Conservation (phyloP, 1,140 invertebrate genomes). For the Dendroctonus valens region DNA sequence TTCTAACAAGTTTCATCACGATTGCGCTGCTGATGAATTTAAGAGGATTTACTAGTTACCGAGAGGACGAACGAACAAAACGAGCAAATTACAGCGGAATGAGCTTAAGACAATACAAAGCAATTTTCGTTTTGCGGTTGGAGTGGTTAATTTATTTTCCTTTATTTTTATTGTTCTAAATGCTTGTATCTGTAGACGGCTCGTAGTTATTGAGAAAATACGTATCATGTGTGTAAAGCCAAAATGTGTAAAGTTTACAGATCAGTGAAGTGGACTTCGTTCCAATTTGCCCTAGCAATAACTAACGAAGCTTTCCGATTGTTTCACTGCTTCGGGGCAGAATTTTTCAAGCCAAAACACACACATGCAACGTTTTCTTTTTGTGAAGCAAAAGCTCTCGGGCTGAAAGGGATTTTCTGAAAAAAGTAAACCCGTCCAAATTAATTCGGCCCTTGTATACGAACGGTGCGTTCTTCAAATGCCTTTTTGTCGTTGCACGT, state of each 20-base stretch:
- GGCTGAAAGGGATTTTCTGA: constrained; percentile 3
- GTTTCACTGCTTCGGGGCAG: too few species aligned
- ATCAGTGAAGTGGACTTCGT: too few species aligned
- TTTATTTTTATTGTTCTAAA: background rate
- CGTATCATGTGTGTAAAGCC: too few species aligned
- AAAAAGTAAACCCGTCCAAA: background rate
- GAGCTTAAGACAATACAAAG: constrained; percentile 27
- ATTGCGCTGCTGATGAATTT: constrained; percentile 25
- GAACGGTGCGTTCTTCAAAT: constrained; percentile 11
- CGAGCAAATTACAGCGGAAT: constrained; percentile 16
- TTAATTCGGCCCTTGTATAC: constrained; percentile 5
- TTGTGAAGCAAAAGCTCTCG: background rate
- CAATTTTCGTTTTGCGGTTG: constrained; percentile 23
- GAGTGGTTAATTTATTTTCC: constrained; percentile 21
- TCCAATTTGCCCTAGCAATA: too few species aligned
- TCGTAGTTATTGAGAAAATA: too few species aligned
- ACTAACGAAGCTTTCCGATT: too few species aligned
- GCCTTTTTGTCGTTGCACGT: constrained; percentile 12
- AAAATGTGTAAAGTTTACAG: too few species aligned
- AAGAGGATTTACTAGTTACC: constrained; percentile 26
- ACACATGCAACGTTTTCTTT: too few species aligned
- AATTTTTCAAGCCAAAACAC: too few species aligned
- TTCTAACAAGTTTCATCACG: constrained; percentile 26
- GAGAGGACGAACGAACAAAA: constrained; percentile 12
- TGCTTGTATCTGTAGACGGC: too few species aligned